These are phyloP conservation scores for Pipistrellus pipistrellus DNA, from an alignment of 2,797 vertebrate species.

Conservation along the genomic window DNA sequence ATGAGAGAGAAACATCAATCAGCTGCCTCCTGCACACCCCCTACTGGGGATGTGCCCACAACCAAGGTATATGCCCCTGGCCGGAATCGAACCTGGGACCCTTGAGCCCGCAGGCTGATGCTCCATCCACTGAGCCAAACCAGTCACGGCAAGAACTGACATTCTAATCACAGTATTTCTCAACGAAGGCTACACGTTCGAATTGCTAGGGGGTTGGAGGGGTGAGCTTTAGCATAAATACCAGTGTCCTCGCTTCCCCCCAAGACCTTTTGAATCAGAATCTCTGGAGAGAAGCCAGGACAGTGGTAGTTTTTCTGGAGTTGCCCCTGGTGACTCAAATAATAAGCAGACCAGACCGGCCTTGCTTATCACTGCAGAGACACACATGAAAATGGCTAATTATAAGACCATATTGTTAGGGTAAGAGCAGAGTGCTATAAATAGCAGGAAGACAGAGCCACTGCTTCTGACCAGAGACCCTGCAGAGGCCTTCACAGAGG, in stretches of 20 bases:
- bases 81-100: too few species aligned
- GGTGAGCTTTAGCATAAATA: background rate
- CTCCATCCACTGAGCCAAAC: too few species aligned
- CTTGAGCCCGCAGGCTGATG: too few species aligned
- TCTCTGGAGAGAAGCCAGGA: background rate
- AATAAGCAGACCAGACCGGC: background rate
- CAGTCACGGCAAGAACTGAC: background rate
- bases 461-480: slow-evolving; percentile 19
- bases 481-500: slow-evolving; percentile 36
- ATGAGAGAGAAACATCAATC: too few species aligned
- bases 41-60: too few species aligned
- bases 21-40: too few species aligned
- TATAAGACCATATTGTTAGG: slow-evolving; percentile 14
- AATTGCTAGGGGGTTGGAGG: background rate
- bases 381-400: slow-evolving; percentile 49
- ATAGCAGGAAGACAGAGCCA: slow-evolving; percentile 39
- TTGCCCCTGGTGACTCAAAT: background rate
- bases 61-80: too few species aligned
- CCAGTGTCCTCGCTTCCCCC: background rate
- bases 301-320: background rate
- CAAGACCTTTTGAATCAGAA: background rate
- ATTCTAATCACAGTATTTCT: slow-evolving; percentile 23
- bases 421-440: slow-evolving; percentile 48
- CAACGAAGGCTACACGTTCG: background rate
- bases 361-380: background rate